Percentiles rank a stretch among this genome's conserved stretches.
These are phyloP conservation scores for Drosophila macrospina DNA, from an alignment of 2,888 invertebrate genomes.

Conservation along the genomic window DNA sequence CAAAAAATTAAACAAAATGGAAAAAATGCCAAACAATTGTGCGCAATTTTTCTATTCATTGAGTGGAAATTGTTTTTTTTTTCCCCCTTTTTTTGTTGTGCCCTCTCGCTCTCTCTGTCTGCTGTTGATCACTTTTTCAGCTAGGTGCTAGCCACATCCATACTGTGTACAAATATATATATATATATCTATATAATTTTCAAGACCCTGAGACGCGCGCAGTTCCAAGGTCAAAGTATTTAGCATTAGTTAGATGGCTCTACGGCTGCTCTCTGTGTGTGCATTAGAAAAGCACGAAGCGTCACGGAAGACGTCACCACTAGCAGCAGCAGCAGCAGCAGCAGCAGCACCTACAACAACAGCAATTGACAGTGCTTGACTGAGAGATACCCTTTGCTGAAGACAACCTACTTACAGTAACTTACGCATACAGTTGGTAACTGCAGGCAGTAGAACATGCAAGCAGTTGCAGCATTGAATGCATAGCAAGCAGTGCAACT, in stretches of 20 bases:
- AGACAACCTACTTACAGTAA: not conserved
- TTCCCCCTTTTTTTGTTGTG: no score
- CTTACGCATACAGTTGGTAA: not conserved
- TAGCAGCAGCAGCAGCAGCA: conserved; percentile 4
- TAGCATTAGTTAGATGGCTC: conserved; percentile 80
- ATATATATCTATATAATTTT: conserved; percentile 71
- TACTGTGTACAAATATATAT: not conserved
- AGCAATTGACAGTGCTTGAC: not conserved
- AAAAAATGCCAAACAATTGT: conserved; percentile 70
- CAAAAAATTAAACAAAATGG: conserved; percentile 15
- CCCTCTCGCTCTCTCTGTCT: conserved; percentile 10
- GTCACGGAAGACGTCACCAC: conserved; percentile 77
- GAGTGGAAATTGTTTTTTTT: conserved; percentile 77
- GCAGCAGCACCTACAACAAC: conserved; percentile 2
- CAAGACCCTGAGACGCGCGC: conserved; percentile 76
- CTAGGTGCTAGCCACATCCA: conserved; percentile 59
- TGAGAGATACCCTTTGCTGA: not conserved
- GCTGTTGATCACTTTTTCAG: conserved; percentile 23
- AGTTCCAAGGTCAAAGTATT: conserved; percentile 78
- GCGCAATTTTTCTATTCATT: conserved; percentile 80
- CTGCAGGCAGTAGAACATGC: not conserved
- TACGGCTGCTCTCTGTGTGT: conserved; percentile 42
- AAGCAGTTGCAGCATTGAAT: not conserved
- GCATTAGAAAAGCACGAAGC: conserved; percentile 72
- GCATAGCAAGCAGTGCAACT: not conserved